Evolutionary conservation across 2,113 vertebrate species (phyloP), one percentile per base, ranked within the genome.

Genomic region (Murina feae): DNA sequence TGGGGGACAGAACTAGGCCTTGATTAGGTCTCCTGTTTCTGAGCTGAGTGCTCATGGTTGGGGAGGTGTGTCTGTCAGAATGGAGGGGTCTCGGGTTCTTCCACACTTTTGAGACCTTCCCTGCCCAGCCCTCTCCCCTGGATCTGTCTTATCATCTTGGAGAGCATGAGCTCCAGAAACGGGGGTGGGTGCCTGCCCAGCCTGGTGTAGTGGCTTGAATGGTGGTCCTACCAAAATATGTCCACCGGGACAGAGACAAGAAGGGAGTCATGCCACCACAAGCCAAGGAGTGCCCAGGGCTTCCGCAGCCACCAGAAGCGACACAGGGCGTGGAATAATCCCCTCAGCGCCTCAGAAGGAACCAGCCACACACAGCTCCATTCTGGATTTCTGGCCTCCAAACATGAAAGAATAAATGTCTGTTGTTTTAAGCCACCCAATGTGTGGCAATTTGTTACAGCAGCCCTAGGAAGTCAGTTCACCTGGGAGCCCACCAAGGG

Each of bases 311-410:
- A 3, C 90, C 65, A 30, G 49, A 47, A 30, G 13, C 55, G 3
- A 20, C 14, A 35, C 16, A 28, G 69, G 30, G 30, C 20, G 3
- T 0, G 32, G 12, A n/a, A 28, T 1, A 0, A 5, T 8, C 3
- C 44, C 9, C 37, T 74, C 47, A 13, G 49, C 17, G 13, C 7
- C 66, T 74, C 30, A 6, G 51, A 13, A 69, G 23, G 20, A 78
- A 32, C 69, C 39, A 9, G 20, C 25, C 30, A 9, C 44, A 66
- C 35, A 55, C 12, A 53, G 18, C 30, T 58, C 28, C 18, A 6
- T 32, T 86, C 55, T 17, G 60, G 25, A n/a, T 55, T 51, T 72
- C 47, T 18, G 37, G 47, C 53, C 65, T 83, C 86, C 37, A 7
- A 28, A 58, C 6, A 17, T 13, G 7, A 55, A 17, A 49, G 37